A percentile compares a stretch with the other conserved stretches of the same genome.
phyloP scores from a whole-genome alignment of 2,888 invertebrate genomes.

The Synergus gifuensis region DNA sequence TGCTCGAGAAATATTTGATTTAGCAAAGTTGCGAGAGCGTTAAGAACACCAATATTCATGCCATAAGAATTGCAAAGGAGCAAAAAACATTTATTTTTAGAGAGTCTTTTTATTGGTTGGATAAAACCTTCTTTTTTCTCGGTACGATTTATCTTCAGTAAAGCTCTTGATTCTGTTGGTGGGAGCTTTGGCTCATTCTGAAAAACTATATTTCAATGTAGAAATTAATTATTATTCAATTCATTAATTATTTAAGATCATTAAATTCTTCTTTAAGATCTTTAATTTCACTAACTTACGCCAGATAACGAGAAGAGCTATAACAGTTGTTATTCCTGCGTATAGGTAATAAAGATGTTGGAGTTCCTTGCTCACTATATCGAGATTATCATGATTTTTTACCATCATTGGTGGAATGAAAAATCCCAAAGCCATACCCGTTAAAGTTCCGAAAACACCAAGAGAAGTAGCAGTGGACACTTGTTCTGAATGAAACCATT shows the following conservation, averaged over 20 bases:
- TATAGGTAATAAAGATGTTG: conserved; percentile 43
- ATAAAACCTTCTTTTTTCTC: conserved; percentile 48
- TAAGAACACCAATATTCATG: conserved; percentile 85
- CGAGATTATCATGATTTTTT: conserved; percentile 53
- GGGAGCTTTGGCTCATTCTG: conserved; percentile 54
- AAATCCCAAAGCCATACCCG: conserved; percentile 53
- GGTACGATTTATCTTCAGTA: conserved; percentile 47
- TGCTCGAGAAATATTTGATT: conserved; percentile 74
- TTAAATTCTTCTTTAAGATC: not conserved
- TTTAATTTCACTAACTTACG: conserved; percentile 49
- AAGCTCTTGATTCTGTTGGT: conserved; percentile 54
- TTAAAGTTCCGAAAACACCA: conserved; percentile 49
- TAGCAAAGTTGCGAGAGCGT: conserved; percentile 83
- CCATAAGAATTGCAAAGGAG: conserved; percentile 82
- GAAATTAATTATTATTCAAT: conserved; percentile 8
- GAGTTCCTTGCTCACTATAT: conserved; percentile 51
- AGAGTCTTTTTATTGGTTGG: conserved; percentile 72
- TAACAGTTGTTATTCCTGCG: conserved; percentile 47
- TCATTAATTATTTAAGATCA: not conserved
- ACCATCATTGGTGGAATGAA: conserved; percentile 52
- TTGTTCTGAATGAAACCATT: conserved; percentile 57
- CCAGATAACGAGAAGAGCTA: conserved; percentile 46
- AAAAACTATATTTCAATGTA: conserved; percentile 48
- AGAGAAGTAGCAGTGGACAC: conserved; percentile 54
- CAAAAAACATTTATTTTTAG: conserved; percentile 79